Evolutionary conservation across 1,140 invertebrate genomes (phyloP).

Genomic region (Microvelia longipes): DNA sequence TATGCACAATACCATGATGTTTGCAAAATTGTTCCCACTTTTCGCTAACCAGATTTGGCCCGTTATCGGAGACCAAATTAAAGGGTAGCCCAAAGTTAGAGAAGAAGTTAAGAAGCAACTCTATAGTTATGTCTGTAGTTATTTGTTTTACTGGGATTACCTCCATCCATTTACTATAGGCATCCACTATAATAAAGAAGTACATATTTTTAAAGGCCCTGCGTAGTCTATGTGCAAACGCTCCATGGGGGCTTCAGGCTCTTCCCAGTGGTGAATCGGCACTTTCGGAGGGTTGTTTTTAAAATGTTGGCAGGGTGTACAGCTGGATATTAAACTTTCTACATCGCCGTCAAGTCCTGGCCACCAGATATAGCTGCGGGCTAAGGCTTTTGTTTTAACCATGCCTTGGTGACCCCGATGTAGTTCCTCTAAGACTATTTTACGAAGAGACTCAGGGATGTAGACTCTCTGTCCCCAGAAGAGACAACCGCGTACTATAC

Average conservation of each 20-base stretch:
- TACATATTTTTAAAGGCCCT: slow-evolving; percentile 23
- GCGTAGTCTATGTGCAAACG: slow-evolving; percentile 32
- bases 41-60: background rate
- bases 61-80: background rate
- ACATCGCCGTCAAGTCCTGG: background rate
- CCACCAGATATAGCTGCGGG: background rate
- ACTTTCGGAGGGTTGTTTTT: background rate
- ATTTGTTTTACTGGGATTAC: background rate
- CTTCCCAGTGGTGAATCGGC: background rate
- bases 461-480: background rate
- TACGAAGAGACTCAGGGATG: background rate
- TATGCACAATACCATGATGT: slow-evolving; percentile 21
- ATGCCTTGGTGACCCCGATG: background rate
- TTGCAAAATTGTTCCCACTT: background rate
- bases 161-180: slow-evolving; percentile 14
- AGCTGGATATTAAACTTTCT: background rate
- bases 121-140: background rate
- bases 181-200: slow-evolving; percentile 30
- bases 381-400: background rate
- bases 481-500: background rate
- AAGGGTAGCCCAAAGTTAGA: background rate
- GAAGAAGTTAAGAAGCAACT: background rate
- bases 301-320: background rate
- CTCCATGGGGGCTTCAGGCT: too few species aligned
- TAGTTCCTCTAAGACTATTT: background rate